These are phyloP conservation scores for Matsumurasca onukii DNA, from an alignment of 1,140 invertebrate genomes.

Conservation along the genomic window DNA sequence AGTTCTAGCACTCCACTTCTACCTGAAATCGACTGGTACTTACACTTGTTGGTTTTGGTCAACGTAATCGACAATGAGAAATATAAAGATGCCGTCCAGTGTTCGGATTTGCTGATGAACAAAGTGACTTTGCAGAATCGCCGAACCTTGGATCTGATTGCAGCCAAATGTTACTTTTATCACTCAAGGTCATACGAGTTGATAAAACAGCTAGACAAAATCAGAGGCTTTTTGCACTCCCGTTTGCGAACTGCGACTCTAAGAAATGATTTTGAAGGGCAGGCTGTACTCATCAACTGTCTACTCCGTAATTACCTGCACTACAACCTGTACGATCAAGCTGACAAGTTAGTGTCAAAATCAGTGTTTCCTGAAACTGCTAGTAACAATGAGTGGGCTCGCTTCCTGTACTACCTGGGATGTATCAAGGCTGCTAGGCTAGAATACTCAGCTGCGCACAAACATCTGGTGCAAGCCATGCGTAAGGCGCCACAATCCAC, in stretches of 20 bases:
- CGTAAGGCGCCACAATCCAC: constrained; percentile 96
- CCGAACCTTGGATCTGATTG: constrained; percentile 89
- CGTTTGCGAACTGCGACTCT: constrained; percentile 92
- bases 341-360: constrained; percentile 94
- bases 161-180: constrained; percentile 97
- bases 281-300: constrained; percentile 95
- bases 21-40: constrained; percentile 95
- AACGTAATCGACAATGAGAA: constrained; percentile 86
- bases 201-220: constrained; percentile 81
- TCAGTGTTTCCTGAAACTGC: constrained; percentile 95
- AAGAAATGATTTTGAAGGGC: constrained; percentile 94
- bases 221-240: constrained; percentile 86
- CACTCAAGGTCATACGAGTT: constrained; percentile 92
- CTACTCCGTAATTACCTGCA: constrained; percentile 94
- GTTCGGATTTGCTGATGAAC: constrained; percentile 81
- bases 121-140: constrained; percentile 89
- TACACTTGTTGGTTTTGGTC: constrained; percentile 89
- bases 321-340: constrained; percentile 94
- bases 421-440: constrained; percentile 96
- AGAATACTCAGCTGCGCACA: constrained; percentile 96
- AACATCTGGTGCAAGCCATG: constrained; percentile 90
- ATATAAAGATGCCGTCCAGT: constrained; percentile 71
- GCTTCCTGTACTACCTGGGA: constrained; percentile 96
- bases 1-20: constrained; percentile 71
- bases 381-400: constrained; percentile 98